Evolutionary conservation across 2,888 invertebrate genomes (phyloP).

Genomic region (Cacoxenus indagator): DNA sequence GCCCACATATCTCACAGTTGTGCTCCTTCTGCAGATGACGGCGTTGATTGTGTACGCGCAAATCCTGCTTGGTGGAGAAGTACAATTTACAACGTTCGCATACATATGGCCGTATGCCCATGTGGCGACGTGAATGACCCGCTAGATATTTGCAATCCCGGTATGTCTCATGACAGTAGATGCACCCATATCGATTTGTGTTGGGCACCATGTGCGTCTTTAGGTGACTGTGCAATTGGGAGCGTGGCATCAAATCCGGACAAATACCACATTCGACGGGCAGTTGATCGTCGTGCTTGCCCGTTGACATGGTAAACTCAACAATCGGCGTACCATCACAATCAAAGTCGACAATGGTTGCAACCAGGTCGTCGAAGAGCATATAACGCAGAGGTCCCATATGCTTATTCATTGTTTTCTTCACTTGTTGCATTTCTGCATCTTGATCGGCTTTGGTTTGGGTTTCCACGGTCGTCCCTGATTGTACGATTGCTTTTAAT

Average conservation of each 20-base stretch:
- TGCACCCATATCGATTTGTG: slow-evolving; percentile 60
- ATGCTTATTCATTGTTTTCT: slow-evolving; percentile 45
- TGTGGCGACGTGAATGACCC: slow-evolving; percentile 62
- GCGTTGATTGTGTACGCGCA: slow-evolving; percentile 63
- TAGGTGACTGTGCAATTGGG: slow-evolving; percentile 54
- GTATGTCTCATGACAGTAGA: slow-evolving; percentile 62
- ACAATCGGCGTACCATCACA: slow-evolving; percentile 59
- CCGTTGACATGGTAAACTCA: slow-evolving; percentile 56
- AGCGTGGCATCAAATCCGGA: slow-evolving; percentile 59
- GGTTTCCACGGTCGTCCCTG: too few relatives aligned
- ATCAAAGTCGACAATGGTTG: slow-evolving; percentile 64
- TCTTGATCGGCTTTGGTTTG: too few relatives aligned
- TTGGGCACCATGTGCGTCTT: slow-evolving; percentile 59
- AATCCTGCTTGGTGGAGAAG: slow-evolving; percentile 64
- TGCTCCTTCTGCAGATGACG: slow-evolving; percentile 63
- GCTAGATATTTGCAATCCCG: slow-evolving; percentile 65
- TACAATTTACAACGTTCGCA: slow-evolving; percentile 63
- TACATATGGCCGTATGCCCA: slow-evolving; percentile 65
- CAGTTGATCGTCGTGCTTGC: slow-evolving; percentile 51
- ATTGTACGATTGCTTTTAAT: too few relatives aligned
- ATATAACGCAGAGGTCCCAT: slow-evolving; percentile 57
- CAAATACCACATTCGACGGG: slow-evolving; percentile 66
- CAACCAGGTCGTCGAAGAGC: slow-evolving; percentile 63
- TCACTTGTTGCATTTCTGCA: slow-evolving; percentile 36
- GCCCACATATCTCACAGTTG: slow-evolving; percentile 64